Evolutionary conservation across 2,797 vertebrate species (phyloP).

Genomic region (Hybognathus amarus): DNA sequence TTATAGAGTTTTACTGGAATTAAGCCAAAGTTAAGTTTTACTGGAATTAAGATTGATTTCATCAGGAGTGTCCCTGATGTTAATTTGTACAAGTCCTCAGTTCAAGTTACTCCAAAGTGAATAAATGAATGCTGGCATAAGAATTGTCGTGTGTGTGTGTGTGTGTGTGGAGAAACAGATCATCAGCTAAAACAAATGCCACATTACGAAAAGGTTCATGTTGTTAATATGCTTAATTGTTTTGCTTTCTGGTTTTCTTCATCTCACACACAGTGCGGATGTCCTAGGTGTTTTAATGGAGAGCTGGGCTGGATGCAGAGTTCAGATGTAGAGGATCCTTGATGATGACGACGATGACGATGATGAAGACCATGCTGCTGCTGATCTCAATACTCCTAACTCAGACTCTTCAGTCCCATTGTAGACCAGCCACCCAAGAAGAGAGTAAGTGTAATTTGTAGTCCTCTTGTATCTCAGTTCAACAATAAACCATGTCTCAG

Average conservation of each 20-base stretch:
- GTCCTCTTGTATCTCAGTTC: neutral
- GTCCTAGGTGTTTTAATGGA: conserved; percentile 68
- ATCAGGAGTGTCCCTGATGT: neutral
- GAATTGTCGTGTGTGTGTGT: too few species aligned
- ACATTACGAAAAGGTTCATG: neutral
- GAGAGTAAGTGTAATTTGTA: conserved; percentile 72
- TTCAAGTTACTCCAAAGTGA: neutral
- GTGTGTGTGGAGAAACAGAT: neutral
- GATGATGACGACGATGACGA: conserved; percentile 61
- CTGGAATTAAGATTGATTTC: neutral
- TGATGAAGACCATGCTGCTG: conserved; percentile 74
- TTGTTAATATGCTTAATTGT: neutral
- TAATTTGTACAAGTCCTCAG: neutral
- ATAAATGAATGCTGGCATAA: neutral
- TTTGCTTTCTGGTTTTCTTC: neutral
- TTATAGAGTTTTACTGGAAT: neutral
- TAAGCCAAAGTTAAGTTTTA: conserved; percentile 15
- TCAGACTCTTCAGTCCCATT: conserved; percentile 68
- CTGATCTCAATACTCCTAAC: conserved; percentile 66
- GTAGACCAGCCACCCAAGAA: conserved; percentile 70
- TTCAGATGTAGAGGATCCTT: conserved; percentile 73
- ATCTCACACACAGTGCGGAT: conserved; percentile 65
- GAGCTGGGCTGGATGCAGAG: conserved; percentile 51
- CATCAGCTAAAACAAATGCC: neutral
- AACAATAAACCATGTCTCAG: conserved; percentile 13